Base-by-base conservation (phyloP, 2,113 vertebrate species). In the Datnioides undecimradiatus region DNA sequence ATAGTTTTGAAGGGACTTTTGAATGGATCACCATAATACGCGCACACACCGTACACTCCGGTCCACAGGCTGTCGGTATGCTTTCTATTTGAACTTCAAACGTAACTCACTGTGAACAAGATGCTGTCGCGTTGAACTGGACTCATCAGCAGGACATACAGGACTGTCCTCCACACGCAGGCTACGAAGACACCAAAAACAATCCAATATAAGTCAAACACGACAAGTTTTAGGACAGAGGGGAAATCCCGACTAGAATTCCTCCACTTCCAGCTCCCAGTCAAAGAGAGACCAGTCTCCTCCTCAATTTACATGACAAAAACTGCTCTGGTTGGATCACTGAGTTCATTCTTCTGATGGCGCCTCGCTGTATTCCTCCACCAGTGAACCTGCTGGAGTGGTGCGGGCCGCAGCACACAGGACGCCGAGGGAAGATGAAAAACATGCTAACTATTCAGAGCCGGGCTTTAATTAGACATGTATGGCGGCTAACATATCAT, bases 291-390 rank as follows among this genome's bases (percentile, higher is more conserved):
- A 23, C 45, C 66, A 65, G 79, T 38, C 72, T 84, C 40, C 31
- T 78, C 60, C 9, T 73, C 36, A 46, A 91, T 94, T 90, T 94
- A 85, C 93, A 93, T 90, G 82, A 94, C 83, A 94, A 93, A 90
- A 86, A 85, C 38, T n/a, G 70, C 46, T 25, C 82, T 75, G 91
- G 82, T 83, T 80, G 89, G 54, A 85, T 84, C 85, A 90, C 13
- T 85, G 91, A 59, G 38, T 78, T 78, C 74, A 84, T 90, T 91
- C 86, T 25, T 41, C 49, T n/a, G 70, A 79, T 71, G 69, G 82
- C 40, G 70, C 81, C 70, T 73, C 72, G 59, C 45, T 51, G 62
- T 66, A n/a, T 33, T 59, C 14, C 3, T 0, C 11, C 52, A 17
- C 31, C 68, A 49, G 67, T 74, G 55, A 76, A 86, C 73, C 60